A percentile compares a stretch with the other conserved stretches of the same genome.
Conservation (phyloP, 2,888 invertebrate genomes). For the Syrphus vitripennis region DNA sequence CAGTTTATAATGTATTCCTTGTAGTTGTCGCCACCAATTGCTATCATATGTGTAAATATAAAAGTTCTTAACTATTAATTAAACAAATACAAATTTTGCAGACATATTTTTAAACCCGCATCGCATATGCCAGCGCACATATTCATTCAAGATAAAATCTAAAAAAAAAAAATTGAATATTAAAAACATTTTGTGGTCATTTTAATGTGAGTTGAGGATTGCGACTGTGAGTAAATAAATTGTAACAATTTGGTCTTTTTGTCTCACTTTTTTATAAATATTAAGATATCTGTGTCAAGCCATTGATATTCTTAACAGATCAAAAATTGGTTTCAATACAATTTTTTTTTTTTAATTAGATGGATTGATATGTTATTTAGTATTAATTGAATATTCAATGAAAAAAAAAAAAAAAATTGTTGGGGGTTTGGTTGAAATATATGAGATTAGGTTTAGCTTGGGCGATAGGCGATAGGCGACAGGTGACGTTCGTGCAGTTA, state of each 20-base stretch:
- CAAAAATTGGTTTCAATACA: constrained; percentile 14
- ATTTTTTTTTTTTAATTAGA: background rate
- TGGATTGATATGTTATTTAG: background rate
- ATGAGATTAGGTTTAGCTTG: constrained; percentile 9
- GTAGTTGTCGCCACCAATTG: constrained; percentile 5
- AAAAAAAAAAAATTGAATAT: constrained; percentile 32
- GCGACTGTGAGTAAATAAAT: constrained; percentile 4
- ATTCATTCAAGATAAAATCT: constrained; percentile 29
- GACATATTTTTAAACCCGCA: constrained; percentile 22
- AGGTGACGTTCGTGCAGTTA: constrained; percentile 72
- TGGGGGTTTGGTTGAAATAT: background rate
- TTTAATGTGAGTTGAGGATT: constrained; percentile 32
- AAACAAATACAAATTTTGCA: constrained; percentile 48
- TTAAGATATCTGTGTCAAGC: background rate
- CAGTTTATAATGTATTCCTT: constrained; percentile 57
- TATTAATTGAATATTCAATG: constrained; percentile 9
- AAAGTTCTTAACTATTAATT: constrained; percentile 49
- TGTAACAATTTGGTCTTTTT: background rate
- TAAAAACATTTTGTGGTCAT: constrained; percentile 47
- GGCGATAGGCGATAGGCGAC: constrained; percentile 56
- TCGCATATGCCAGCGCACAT: no score
- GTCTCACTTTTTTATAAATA: background rate
- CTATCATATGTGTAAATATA: background rate
- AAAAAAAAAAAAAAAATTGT: no score
- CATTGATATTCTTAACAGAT: constrained; percentile 10